Conservation (phyloP, 2,113 vertebrate genomes). For the Mormoops blainvillei region DNA sequence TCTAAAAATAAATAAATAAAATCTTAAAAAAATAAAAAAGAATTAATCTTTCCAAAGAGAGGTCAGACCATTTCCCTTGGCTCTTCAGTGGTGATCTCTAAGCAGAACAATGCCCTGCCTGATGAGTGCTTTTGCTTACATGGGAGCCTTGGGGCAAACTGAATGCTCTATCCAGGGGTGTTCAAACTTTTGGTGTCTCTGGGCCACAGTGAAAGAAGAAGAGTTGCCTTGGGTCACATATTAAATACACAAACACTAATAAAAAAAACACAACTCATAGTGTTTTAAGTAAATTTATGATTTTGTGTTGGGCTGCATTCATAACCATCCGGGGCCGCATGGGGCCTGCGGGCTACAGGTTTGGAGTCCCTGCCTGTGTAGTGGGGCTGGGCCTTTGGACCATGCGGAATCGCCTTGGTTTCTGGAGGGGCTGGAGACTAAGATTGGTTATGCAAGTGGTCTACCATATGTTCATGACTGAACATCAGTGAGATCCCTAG, state of each 20-base stretch:
- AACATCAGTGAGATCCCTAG: neutral
- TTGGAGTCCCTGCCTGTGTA: too few relatives aligned
- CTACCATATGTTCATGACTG: neutral
- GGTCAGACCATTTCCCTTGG: neutral
- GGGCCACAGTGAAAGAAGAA: too few relatives aligned
- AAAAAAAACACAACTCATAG: too few relatives aligned
- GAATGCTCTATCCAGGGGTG: neutral
- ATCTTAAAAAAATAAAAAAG: too few relatives aligned
- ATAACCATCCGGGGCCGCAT: too few relatives aligned
- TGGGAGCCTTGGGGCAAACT: neutral
- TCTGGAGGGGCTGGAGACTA: neutral
- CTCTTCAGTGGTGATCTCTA: neutral
- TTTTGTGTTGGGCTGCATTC: too few relatives aligned
- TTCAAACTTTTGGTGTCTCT: too few relatives aligned
- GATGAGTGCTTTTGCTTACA: neutral
- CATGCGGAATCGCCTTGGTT: neutral
- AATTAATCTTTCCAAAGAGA: neutral
- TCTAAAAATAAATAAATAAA: too few relatives aligned
- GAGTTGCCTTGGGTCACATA: too few relatives aligned
- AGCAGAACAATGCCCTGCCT: neutral
- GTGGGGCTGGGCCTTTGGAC: neutral
- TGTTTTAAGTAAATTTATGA: too few relatives aligned
- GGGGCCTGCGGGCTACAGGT: too few relatives aligned
- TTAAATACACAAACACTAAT: too few relatives aligned
- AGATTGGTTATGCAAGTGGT: neutral